phyloP scores from a whole-genome alignment of 1,140 invertebrate species.

The Drosophila bipectinata region DNA sequence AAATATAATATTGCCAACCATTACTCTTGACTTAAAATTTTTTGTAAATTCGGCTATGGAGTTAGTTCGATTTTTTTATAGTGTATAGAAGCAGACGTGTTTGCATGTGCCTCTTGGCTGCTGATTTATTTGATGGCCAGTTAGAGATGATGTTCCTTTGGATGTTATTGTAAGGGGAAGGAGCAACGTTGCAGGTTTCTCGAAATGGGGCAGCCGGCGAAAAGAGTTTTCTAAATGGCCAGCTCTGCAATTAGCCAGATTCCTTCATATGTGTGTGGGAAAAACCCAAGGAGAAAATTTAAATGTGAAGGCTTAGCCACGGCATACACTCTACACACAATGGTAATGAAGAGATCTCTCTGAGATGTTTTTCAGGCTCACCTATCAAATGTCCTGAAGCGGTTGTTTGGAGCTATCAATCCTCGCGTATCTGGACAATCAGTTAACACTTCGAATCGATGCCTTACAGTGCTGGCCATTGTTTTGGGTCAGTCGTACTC shows the following conservation, averaged over 20 bases:
- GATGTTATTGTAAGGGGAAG: slow-evolving; percentile 22
- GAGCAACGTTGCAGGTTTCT: slow-evolving; percentile 57
- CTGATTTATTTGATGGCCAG: slow-evolving; percentile 77
- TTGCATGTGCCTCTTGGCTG: slow-evolving; percentile 69
- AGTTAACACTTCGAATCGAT: slow-evolving; percentile 41
- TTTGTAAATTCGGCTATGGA: not conserved
- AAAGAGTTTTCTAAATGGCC: slow-evolving; percentile 19
- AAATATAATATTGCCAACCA: not conserved
- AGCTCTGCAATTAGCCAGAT: slow-evolving; percentile 27
- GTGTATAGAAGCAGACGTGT: slow-evolving; percentile 43
- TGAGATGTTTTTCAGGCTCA: not conserved
- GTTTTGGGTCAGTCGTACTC: slow-evolving; percentile 38
- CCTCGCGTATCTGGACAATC: slow-evolving; percentile 41
- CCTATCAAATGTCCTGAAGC: slow-evolving; percentile 28
- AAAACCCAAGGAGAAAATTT: slow-evolving; percentile 1
- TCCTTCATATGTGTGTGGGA: slow-evolving; percentile 26
- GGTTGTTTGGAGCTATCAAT: slow-evolving; percentile 39
- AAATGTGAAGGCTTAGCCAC: not conserved
- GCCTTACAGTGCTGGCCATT: slow-evolving; percentile 43
- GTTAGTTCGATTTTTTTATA: not conserved
- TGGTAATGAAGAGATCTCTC: slow-evolving; percentile 39
- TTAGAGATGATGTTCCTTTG: slow-evolving; percentile 39
- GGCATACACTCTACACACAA: slow-evolving; percentile 1
- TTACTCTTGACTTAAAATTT: no score
- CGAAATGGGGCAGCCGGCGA: slow-evolving; percentile 57